Evolutionary conservation across 92 coral and sea anemone genomes (phyloP), one percentile per base, ranked within the genome.

Genomic region (Paragorgia papillata): DNA sequence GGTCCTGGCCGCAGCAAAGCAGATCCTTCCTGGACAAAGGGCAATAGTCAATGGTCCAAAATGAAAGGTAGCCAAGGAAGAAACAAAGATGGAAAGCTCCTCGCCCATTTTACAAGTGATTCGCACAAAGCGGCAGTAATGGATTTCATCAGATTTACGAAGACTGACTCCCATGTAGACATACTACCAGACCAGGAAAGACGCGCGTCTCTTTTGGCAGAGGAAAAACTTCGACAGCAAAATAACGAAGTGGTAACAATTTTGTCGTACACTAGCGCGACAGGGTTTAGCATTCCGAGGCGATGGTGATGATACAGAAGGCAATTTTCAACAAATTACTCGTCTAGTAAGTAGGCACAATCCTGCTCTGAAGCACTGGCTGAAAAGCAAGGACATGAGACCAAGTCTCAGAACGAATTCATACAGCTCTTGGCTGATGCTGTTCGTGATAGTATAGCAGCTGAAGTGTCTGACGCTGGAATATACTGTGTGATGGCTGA

Each of bases 21-120:
- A 28, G 69, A 62, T 28, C 9, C 41, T 5, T 8, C 69, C 6
- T 62, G 69, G 69, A 30, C 20, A 28, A 62, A 8, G 13, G 69
- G 69, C 5, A 50, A 26, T 28, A 34, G 30, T 26, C 15, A 34
- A 19, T 67, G 74, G 74, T n/a, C 5, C 33, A 67, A 67, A 25
- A 67, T 67, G 74, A 67, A 67, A 39, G 53, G 53, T n/a, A 67
- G 74, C 58, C 44, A 8, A 44, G 69, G 69, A 7, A 3, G 8
- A 34, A 19, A 7, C 7, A 62, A 62, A 33, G 15, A 43, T 34
- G 50, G 74, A 37, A 67, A 67, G 28, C 58, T 67, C 0, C 34
- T 29, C n/a, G 1, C 26, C 8, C 74, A 67, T 43, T 67, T 67
- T 50, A 67, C 46, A 5, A 34, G 54, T n/a, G 58, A 67, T 43